Conservation (phyloP, 2,113 vertebrate species). For the Speoplatyrhinus poulsoni region DNA sequence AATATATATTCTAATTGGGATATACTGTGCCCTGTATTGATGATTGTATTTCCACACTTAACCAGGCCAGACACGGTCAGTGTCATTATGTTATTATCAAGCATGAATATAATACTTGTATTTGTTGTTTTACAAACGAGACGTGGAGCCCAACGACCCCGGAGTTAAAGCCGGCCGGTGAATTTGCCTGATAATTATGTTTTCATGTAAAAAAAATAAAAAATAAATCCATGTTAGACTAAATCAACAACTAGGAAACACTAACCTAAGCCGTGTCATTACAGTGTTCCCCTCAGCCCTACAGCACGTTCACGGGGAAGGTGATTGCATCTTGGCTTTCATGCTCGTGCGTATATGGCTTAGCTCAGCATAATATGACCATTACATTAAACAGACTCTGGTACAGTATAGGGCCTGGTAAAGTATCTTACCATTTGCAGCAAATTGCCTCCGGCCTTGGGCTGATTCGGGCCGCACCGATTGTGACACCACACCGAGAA, state of each 20-base stretch:
- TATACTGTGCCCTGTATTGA: too few species aligned
- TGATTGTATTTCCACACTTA: too few species aligned
- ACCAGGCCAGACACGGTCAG: too few species aligned
- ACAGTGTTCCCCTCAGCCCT: not conserved
- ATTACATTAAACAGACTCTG: conserved; percentile 55
- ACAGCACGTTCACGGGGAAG: conserved; percentile 9
- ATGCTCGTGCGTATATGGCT: conserved; percentile 35
- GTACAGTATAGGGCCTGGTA: conserved; percentile 19
- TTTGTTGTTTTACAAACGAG: too few species aligned
- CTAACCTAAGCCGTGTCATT: conserved; percentile 44
- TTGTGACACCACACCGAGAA: conserved; percentile 14
- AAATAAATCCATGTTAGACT: too few species aligned
- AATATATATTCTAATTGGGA: too few species aligned
- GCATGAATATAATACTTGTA: too few species aligned
- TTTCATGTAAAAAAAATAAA: too few species aligned
- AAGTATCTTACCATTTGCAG: conserved; percentile 32
- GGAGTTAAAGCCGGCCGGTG: too few species aligned
- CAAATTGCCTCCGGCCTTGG: conserved; percentile 52
- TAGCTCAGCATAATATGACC: conserved; percentile 59
- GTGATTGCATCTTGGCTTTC: conserved; percentile 47
- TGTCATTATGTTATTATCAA: too few species aligned
- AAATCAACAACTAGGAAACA: conserved; percentile 51
- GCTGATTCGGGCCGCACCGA: conserved; percentile 44
- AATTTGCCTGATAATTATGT: too few species aligned
- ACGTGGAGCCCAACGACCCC: too few species aligned